A percentile compares a stretch with the other conserved stretches of the same genome.
Conservation (phyloP, 2,888 invertebrate species). For the Sesia apiformis region DNA sequence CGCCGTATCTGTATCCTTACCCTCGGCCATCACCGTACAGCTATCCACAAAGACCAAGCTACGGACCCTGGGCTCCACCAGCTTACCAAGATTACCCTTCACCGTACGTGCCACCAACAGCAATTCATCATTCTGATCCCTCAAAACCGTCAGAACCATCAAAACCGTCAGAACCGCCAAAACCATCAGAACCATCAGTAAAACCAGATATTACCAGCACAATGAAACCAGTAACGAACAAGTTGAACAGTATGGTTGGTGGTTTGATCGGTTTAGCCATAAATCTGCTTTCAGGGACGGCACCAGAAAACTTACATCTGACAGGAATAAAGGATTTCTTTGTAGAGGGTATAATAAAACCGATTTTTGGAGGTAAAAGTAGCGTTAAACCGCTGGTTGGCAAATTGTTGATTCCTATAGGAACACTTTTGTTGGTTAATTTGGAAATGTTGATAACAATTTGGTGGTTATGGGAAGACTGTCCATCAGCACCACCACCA, state of each 20-base stretch:
- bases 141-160: conserved; percentile 3
- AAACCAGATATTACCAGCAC: conserved; percentile 29
- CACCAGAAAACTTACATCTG: conserved; percentile 30
- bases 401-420: conserved; percentile 54
- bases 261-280: conserved; percentile 45
- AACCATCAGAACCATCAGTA: conserved; percentile 21
- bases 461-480: conserved; percentile 71
- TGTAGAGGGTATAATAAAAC: conserved; percentile 51
- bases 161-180: too few species aligned
- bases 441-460: conserved; percentile 52
- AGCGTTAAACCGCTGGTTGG: conserved; percentile 53
- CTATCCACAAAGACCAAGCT: conserved; percentile 12
- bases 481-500: conserved; percentile 19
- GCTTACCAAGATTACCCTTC: conserved; percentile 4
- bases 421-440: conserved; percentile 53
- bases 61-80: conserved; percentile 9
- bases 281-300: conserved; percentile 39
- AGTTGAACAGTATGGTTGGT: conserved; percentile 40
- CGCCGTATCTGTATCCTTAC: conserved; percentile 4
- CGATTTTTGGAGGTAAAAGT: conserved; percentile 44
- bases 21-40: conserved; percentile 10
- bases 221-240: conserved; percentile 37
- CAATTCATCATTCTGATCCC: neutral
- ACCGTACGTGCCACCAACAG: conserved; percentile 7
- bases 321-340: conserved; percentile 49